phyloP scores from a whole-genome alignment of 2,888 invertebrate genomes.

The Zootermopsis nevadensis region DNA sequence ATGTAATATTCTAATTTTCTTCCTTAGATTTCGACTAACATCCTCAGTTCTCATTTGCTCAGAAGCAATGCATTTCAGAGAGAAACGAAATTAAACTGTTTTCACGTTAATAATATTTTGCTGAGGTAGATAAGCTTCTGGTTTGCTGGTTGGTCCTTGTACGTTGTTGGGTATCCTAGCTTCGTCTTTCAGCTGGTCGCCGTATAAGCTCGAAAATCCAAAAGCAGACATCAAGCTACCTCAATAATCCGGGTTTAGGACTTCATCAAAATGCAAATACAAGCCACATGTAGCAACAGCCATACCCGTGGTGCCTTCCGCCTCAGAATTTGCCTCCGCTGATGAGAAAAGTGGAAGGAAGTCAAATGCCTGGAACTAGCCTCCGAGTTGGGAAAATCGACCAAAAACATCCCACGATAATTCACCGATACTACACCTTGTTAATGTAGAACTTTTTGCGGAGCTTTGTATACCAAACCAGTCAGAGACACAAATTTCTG shows the following conservation, averaged over 20 bases:
- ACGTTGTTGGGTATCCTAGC: neutral
- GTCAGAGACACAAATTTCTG: too few relatives aligned
- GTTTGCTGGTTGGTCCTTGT: neutral
- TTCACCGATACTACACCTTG: too few relatives aligned
- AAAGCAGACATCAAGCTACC: conserved; percentile 39
- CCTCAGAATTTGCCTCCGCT: neutral
- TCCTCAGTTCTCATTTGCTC: neutral
- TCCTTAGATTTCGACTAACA: neutral
- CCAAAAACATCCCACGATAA: too few relatives aligned
- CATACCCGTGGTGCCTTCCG: neutral
- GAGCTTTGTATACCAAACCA: too few relatives aligned
- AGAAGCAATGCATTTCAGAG: neutral
- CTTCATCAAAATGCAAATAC: conserved; percentile 50
- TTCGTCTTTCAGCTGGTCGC: conserved; percentile 7
- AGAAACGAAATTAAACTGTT: neutral
- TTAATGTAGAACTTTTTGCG: too few relatives aligned
- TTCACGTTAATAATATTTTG: neutral
- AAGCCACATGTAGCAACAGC: conserved; percentile 21
- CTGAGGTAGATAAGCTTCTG: neutral
- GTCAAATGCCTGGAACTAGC: neutral
- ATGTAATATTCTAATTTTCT: too few relatives aligned
- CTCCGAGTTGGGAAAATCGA: too few relatives aligned
- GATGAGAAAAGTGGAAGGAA: conserved; percentile 24
- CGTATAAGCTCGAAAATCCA: conserved; percentile 33
- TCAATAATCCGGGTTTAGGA: conserved; percentile 48